Evolutionary conservation across 2,888 invertebrate species (phyloP).

Genomic region (Chrysolina haemoptera): DNA sequence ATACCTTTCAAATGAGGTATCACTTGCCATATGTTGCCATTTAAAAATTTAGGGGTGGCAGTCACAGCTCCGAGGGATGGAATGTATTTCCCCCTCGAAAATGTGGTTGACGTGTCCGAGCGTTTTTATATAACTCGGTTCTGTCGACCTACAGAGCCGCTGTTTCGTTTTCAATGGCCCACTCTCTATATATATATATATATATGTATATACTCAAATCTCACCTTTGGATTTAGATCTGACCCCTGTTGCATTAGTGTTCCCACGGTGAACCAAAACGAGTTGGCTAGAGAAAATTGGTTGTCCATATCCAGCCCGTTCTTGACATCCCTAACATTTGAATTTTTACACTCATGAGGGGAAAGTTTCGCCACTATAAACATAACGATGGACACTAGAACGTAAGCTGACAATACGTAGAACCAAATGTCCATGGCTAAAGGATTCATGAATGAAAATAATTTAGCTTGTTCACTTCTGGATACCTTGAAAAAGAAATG

Average conservation of each 20-base stretch:
- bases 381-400: slow-evolving; percentile 84
- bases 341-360: slow-evolving; percentile 86
- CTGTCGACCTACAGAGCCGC: too few species aligned
- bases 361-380: slow-evolving; percentile 86
- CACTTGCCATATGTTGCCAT: too few species aligned
- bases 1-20: too few species aligned
- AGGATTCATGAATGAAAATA: slow-evolving; percentile 91
- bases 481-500: slow-evolving; percentile 73
- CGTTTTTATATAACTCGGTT: too few species aligned
- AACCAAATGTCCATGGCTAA: slow-evolving; percentile 90
- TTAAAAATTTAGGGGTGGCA: too few species aligned
- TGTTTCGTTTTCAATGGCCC: too few species aligned
- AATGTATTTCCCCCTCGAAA: too few species aligned
- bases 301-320: slow-evolving; percentile 77
- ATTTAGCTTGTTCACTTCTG: slow-evolving; percentile 78
- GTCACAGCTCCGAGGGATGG: too few species aligned
- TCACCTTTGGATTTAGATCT: slow-evolving; percentile 83
- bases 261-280: slow-evolving; percentile 92
- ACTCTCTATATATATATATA: too few species aligned
- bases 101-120: too few species aligned
- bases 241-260: slow-evolving; percentile 91
- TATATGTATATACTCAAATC: not conserved
- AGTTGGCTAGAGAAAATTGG: slow-evolving; percentile 87
- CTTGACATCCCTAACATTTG: slow-evolving; percentile 79
- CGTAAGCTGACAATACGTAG: slow-evolving; percentile 85